Evolutionary conservation across 1,140 invertebrate genomes (phyloP).

Genomic region (Aphidius gifuensis): DNA sequence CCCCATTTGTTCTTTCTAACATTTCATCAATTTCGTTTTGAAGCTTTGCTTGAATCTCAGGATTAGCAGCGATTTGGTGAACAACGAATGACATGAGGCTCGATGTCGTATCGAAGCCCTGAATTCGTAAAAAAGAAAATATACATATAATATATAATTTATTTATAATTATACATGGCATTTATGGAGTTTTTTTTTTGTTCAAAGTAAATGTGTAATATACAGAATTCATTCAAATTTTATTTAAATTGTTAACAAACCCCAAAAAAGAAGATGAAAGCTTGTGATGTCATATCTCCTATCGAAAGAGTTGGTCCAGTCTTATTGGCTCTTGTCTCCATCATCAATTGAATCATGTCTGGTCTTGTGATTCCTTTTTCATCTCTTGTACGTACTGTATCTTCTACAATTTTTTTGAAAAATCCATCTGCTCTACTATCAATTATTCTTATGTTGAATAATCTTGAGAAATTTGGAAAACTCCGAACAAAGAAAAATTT

Average conservation of each 20-base stretch:
- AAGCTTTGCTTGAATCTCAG: constrained; percentile 57
- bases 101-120: constrained; percentile 51
- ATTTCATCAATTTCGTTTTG: constrained; percentile 56
- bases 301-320: constrained; percentile 20
- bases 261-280: neutral
- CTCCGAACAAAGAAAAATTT: too few species aligned
- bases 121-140: too few species aligned
- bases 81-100: constrained; percentile 42
- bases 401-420: neutral
- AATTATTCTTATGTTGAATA: neutral
- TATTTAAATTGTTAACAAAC: too few species aligned
- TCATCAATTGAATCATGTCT: constrained; percentile 5
- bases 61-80: constrained; percentile 57
- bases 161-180: too few species aligned
- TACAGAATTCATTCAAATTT: too few species aligned
- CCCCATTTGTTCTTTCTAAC: constrained; percentile 39
- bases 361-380: neutral
- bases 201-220: too few species aligned
- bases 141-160: too few species aligned
- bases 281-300: neutral
- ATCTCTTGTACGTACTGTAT: neutral
- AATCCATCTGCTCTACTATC: neutral
- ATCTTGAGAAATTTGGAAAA: too few species aligned
- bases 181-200: too few species aligned
- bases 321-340: neutral